phyloP scores from a whole-genome alignment of 2,113 vertebrate species.

The Oreocharis arfaki region DNA sequence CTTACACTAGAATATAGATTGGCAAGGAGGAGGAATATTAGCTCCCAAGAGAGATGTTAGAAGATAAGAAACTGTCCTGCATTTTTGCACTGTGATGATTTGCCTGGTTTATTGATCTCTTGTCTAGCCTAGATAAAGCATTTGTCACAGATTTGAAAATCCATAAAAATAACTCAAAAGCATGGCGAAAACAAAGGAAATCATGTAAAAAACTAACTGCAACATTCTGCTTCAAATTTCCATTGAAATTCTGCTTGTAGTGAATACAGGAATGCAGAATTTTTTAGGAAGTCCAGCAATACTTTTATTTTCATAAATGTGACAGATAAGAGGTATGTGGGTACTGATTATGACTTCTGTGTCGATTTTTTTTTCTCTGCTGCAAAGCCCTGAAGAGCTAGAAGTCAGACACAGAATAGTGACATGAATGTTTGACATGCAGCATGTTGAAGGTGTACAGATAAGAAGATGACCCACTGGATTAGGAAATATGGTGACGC shows the following conservation, averaged over 20 bases:
- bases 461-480: accelerated
- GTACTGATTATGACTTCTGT: neutral
- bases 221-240: neutral
- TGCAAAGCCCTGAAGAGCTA: neutral
- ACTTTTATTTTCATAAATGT: neutral
- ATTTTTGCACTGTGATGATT: neutral
- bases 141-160: neutral
- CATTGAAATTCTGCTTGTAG: neutral
- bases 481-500: neutral
- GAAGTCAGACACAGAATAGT: neutral
- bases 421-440: accelerated
- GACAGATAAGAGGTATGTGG: neutral
- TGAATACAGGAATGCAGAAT: neutral
- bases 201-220: accelerated
- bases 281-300: neutral
- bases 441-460: neutral
- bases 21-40: neutral
- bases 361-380: neutral
- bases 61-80: neutral
- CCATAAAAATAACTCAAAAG: neutral
- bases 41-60: neutral
- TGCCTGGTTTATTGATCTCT: neutral
- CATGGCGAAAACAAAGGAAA: neutral
- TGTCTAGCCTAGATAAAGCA: neutral
- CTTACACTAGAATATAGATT: neutral